These are phyloP conservation scores for Manis pentadactyla DNA, from an alignment of 2,797 vertebrate genomes.

Conservation along the genomic window DNA sequence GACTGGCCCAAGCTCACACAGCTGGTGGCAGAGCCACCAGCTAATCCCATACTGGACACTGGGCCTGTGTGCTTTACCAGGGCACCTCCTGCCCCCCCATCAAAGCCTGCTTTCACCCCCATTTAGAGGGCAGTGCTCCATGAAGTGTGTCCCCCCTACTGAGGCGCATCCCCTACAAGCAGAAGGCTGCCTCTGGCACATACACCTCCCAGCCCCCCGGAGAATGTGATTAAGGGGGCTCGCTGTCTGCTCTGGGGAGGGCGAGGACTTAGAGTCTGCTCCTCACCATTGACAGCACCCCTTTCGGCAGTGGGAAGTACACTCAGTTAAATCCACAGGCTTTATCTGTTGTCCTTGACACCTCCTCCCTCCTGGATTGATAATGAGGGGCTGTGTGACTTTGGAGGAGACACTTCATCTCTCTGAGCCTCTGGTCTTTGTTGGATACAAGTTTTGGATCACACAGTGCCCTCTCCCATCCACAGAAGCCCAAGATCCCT, in stretches of 20 bases:
- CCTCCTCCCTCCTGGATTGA: not conserved
- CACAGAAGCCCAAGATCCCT: not conserved
- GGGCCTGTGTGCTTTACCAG: not conserved
- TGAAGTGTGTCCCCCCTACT: fast-evolving
- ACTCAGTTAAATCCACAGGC: not conserved
- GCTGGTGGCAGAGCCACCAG: not conserved
- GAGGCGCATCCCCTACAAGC: not conserved
- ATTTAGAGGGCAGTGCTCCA: not conserved
- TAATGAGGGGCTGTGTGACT: not conserved
- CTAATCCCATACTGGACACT: fast-evolving
- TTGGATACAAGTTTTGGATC: not conserved
- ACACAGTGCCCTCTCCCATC: not conserved
- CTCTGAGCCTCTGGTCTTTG: not conserved
- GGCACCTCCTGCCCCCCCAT: not conserved
- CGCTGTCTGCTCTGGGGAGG: not conserved
- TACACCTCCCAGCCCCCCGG: not conserved
- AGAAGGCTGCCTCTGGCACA: not conserved
- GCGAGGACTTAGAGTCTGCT: not conserved
- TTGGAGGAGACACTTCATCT: not conserved
- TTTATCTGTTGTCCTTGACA: not conserved
- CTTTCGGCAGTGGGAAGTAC: not conserved
- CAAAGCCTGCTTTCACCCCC: not conserved
- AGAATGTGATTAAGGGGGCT: not conserved
- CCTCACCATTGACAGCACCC: not conserved
- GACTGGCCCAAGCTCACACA: not conserved